A percentile compares a stretch with the other conserved stretches of the same genome.
Evolutionary conservation across 2,113 vertebrate genomes (phyloP).

Genomic region (Sander vitreus): DNA sequence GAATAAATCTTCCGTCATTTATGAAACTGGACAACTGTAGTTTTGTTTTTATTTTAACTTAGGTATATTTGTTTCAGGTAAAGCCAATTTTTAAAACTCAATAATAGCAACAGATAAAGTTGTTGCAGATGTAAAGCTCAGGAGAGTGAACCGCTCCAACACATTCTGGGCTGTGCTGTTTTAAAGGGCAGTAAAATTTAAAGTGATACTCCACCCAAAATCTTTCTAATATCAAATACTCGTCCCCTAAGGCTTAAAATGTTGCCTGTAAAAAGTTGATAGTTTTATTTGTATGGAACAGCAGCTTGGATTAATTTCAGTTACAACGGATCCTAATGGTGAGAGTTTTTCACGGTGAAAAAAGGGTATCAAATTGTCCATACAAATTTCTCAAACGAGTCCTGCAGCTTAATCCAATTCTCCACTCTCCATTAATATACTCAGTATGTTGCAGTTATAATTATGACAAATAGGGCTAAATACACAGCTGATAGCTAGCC

Average conservation of each 20-base stretch:
- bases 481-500: no score
- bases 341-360: not conserved
- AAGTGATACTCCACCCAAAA: slow-evolving; percentile 27
- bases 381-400: not conserved
- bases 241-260: slow-evolving; percentile 32
- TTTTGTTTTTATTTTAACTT: no score
- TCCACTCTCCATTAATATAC: not conserved
- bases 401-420: not conserved
- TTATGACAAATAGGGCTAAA: not conserved
- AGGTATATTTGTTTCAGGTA: not conserved
- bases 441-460: not conserved
- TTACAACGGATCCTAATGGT: not conserved
- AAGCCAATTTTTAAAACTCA: not conserved
- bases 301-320: slow-evolving; percentile 31
- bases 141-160: not conserved
- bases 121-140: slow-evolving; percentile 30
- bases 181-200: slow-evolving; percentile 35
- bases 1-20: not conserved
- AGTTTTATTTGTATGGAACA: not conserved
- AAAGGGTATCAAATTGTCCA: not conserved
- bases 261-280: slow-evolving; percentile 22
- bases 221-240: slow-evolving; percentile 45
- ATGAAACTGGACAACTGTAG: not conserved
- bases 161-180: slow-evolving; percentile 5
- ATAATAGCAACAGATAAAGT: not conserved